Evolutionary conservation across 2,797 vertebrate genomes (phyloP), one percentile per base, ranked within the genome.

Genomic region (Lerista edwardsae): DNA sequence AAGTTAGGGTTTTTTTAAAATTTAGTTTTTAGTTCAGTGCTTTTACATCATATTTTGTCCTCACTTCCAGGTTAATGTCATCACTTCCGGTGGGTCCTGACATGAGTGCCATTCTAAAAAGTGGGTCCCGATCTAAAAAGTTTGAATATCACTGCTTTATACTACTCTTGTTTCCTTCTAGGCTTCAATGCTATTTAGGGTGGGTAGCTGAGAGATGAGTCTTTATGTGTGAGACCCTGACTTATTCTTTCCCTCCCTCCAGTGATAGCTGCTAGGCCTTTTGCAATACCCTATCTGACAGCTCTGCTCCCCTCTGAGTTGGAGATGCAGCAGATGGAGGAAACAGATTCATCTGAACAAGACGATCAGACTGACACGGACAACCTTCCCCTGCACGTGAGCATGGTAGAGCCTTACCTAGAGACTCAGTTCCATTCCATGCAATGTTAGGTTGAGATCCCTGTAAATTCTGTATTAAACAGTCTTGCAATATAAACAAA

Each of bases 301-400:
- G 98, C 99, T 61, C 97, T 99, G 78, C 97, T 99, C 47, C 99
- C 98, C 0, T 99, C 99, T 0, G 98, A 99, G 92, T 96, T 99
- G 94, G 99, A 99, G 85, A 97, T 99, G 91, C 98, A 99, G 91
- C 96, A 97, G 10, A 97, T 99, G 95, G 99, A 99, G 89, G 99
- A 99, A 95, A 99, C 98, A 0, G 99, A 99, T 93, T 99, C 99
- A 0, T 99, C 98, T 0, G 99, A 99, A 92, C 98, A 99, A 95
- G 98, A 99, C 0, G 98, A 99, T 75, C 98, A 99, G 96, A 98
- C 98, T 0, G 98, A 99, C 96, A 97, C 96, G 0, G 98, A 99
- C 92, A 99, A 98, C 93, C 91, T 97, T 2, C 82, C 96, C 0
- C 96, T 97, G 83, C 97, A 98, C 80, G 94, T 95, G 87, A 95